A percentile compares a stretch with the other conserved stretches of the same genome.
phyloP scores from a whole-genome alignment of 2,888 invertebrate genomes.

The Anthrax anthrax region DNA sequence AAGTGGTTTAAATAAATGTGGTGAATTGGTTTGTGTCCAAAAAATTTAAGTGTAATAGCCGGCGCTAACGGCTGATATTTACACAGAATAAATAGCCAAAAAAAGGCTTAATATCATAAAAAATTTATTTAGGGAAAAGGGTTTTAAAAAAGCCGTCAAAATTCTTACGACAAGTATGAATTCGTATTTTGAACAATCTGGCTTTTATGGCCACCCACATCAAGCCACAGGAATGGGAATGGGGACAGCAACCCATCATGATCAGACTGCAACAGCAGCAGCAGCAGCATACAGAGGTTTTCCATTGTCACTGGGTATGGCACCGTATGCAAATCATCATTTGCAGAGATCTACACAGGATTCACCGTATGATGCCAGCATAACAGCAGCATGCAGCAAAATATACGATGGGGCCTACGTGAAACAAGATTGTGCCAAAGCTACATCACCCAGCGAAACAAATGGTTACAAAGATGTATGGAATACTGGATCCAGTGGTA shows the following conservation, averaged over 20 bases:
- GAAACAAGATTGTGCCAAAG: conserved; percentile 66
- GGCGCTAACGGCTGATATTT: neutral
- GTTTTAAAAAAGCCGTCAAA: conserved; percentile 26
- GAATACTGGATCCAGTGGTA: conserved; percentile 35
- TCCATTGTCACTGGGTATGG: conserved; percentile 71
- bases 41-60: neutral
- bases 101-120: neutral
- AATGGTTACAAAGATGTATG: conserved; percentile 49
- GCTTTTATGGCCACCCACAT: conserved; percentile 89
- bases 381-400: conserved; percentile 72
- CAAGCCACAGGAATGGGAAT: conserved; percentile 54
- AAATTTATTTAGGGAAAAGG: neutral
- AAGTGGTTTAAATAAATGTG: neutral
- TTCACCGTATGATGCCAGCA: conserved; percentile 82
- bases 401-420: conserved; percentile 37
- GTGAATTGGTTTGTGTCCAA: conserved; percentile 14
- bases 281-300: conserved; percentile 67
- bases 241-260: conserved; percentile 53
- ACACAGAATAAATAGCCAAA: too few relatives aligned
- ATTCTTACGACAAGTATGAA: conserved; percentile 53
- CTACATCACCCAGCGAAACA: conserved; percentile 38
- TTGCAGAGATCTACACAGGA: conserved; percentile 72
- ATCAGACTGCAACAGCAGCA: conserved; percentile 49
- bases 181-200: conserved; percentile 92
- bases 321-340: conserved; percentile 71